Conservation (phyloP, 2,797 vertebrate species). For the Caiman crocodilus region DNA sequence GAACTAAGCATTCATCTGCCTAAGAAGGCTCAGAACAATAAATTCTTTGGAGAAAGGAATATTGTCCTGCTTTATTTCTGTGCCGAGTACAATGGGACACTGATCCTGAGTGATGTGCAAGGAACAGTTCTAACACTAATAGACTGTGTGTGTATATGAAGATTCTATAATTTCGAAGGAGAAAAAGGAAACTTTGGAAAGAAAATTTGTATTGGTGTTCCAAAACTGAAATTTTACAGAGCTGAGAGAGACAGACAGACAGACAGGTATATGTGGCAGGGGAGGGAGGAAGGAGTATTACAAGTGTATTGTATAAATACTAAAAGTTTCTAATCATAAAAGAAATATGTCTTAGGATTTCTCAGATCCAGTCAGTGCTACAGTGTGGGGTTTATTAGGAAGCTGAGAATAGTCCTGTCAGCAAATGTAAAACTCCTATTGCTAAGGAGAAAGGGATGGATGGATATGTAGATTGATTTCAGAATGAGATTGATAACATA, state of each 20-base stretch:
- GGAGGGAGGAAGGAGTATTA: not conserved
- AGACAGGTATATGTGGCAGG: accelerated
- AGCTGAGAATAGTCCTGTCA: not conserved
- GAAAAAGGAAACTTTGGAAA: not conserved
- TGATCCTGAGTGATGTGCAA: not conserved
- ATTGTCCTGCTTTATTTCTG: not conserved
- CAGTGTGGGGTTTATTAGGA: not conserved
- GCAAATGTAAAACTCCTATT: not conserved
- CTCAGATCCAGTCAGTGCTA: not conserved
- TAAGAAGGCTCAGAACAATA: not conserved
- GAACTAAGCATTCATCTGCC: not conserved
- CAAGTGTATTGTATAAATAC: not conserved
- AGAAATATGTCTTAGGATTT: not conserved
- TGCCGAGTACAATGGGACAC: accelerated
- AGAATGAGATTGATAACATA: not conserved
- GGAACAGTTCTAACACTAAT: not conserved
- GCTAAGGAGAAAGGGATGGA: not conserved
- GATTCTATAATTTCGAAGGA: accelerated
- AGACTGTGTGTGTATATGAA: accelerated
- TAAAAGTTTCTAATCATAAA: not conserved
- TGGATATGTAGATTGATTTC: too few species aligned
- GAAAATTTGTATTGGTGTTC: not conserved
- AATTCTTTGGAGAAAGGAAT: not conserved
- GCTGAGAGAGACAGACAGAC: not conserved
- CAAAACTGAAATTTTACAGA: not conserved